phyloP scores from a whole-genome alignment of 37 sponge, comb jelly and placozoan species.

The Agelas oroides region DNA sequence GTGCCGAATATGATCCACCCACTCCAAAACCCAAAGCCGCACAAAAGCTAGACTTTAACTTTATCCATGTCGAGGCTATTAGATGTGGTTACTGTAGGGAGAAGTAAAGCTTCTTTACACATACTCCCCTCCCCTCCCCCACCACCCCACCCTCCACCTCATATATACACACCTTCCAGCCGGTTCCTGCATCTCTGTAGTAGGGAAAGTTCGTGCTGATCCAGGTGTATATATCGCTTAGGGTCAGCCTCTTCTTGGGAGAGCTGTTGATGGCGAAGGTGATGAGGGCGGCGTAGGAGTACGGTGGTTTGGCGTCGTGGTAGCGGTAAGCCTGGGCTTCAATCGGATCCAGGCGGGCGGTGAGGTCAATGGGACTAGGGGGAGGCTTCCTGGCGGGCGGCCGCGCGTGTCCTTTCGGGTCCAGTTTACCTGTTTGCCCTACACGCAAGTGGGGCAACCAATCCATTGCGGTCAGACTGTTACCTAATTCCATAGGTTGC shows the following conservation, averaged over 20 bases:
- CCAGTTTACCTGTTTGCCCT: background rate
- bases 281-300: conserved; percentile 93
- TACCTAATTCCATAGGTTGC: conserved; percentile 53
- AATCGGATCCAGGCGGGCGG: conserved; percentile 70
- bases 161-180: conserved; percentile 97
- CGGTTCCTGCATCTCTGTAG: conserved; percentile 90
- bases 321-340: conserved; percentile 74
- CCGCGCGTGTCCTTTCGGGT: background rate
- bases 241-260: conserved; percentile 73
- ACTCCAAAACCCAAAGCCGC: too few species aligned
- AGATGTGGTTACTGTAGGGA: too few species aligned
- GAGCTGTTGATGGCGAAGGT: conserved; percentile 95
- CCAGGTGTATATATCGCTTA: conserved; percentile 96
- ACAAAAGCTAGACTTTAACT: too few species aligned
- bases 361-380: conserved; percentile 80
- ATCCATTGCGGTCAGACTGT: conserved; percentile 88
- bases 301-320: conserved; percentile 90
- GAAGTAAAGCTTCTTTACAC: too few species aligned
- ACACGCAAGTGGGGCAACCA: conserved; percentile 76
- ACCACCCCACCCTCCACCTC: too few species aligned
- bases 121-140: too few species aligned
- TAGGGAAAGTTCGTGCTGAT: conserved; percentile 90
- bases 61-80: too few species aligned
- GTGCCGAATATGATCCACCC: too few species aligned
- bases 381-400: conserved; percentile 71